Conservation (phyloP, 2,113 vertebrate species). For the Chitala chitala region DNA sequence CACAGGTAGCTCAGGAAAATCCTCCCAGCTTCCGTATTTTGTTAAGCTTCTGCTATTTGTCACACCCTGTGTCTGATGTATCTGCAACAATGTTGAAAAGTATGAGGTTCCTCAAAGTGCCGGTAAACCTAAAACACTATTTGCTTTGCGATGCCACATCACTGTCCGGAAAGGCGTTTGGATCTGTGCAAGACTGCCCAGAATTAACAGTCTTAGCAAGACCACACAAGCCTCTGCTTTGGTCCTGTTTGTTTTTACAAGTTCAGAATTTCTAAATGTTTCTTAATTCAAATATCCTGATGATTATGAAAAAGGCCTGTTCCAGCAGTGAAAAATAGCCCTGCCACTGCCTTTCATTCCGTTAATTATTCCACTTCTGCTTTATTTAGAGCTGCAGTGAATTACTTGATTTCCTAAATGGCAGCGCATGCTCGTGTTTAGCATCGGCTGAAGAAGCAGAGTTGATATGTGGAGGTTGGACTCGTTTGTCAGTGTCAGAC, state of each 20-base stretch:
- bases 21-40: too few relatives aligned
- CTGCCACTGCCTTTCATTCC: not conserved
- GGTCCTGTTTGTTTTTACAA: too few relatives aligned
- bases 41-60: too few relatives aligned
- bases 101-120: too few relatives aligned
- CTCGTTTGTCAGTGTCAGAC: constrained; percentile 24
- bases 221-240: too few relatives aligned
- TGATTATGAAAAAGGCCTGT: not conserved
- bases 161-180: not conserved
- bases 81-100: too few relatives aligned
- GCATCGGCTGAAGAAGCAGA: not conserved
- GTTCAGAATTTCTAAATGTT: not conserved
- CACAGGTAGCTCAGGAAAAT: too few relatives aligned
- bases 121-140: too few relatives aligned
- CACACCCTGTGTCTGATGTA: too few relatives aligned
- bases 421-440: not conserved
- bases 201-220: too few relatives aligned
- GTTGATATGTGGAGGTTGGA: not conserved
- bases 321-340: constrained; percentile 15
- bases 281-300: constrained; percentile 7
- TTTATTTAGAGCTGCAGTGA: not conserved
- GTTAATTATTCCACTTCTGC: constrained; percentile 8
- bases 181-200: not conserved
- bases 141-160: not conserved
- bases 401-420: constrained; percentile 12